Base-by-base conservation (phyloP, 1,140 invertebrate genomes). In the Magallana gigas region DNA sequence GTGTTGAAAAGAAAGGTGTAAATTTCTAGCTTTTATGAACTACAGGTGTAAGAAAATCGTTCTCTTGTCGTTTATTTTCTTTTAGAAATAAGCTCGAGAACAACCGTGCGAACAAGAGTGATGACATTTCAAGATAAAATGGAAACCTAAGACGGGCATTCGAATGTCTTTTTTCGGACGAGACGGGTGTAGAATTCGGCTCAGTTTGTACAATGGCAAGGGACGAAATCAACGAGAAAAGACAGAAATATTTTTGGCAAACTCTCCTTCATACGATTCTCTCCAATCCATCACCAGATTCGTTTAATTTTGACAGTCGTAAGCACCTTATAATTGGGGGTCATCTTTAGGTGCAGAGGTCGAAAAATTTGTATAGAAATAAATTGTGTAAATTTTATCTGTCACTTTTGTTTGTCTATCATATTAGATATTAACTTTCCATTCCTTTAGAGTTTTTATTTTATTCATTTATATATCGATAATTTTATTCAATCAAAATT, bases 91-190 rank as follows among this genome's bases (percentile, higher is more conserved):
- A 76, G 68, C 68, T 76, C 8, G 68, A 29, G 68, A 76, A 76
- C 68, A 76, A 76, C 23, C 36, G 18, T 76, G 23, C 68, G 68
- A 76, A 76, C 68, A 76, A 29, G 68, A 29, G 68, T 76, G 68
- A 76, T 76, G 68, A 76, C 68, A 76, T 76, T 76, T 76, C 68
- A 76, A 76, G 68, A 76, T 76, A 76, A 76, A 76, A 76, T 76
- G 23, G 68, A 76, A 76, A 76, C 68, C 68, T 11, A 36, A 76
- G 18, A 76, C 68, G 68, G 18, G 23, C 23, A 76, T 76, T 29
- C 68, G 68, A 48, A 48, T 76, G 8, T 76, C 14, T 29, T 36
- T 76, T 76, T 76, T 29, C 18, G 23, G 68, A 36, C 12, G 36
- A 11, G 68, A 76, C 68, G 23, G 68, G 68, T 29, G 29, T 8